These are phyloP conservation scores for Heterodera carotae DNA, from an alignment of 1,140 invertebrate species.

Conservation along the genomic window DNA sequence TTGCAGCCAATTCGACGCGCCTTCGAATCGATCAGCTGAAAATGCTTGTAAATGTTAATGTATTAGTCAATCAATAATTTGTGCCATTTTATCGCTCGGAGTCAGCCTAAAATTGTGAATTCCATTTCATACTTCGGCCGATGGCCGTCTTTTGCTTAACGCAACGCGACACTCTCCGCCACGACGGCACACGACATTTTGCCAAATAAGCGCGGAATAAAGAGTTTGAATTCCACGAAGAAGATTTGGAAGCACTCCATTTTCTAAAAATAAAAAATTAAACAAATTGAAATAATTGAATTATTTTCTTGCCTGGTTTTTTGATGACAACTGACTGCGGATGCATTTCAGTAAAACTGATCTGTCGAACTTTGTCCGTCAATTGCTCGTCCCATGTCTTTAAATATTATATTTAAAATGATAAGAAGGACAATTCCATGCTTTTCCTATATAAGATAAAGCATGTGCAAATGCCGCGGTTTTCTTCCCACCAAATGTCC, in stretches of 20 bases:
- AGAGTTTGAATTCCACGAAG: conserved; percentile 5
- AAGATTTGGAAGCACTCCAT: conserved; percentile 15
- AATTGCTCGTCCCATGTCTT: conserved; percentile 20
- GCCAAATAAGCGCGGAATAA: conserved; percentile 1
- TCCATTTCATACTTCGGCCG: conserved; percentile 17
- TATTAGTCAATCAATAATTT: neutral
- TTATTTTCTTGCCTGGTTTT: neutral
- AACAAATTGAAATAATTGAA: conserved; percentile 3
- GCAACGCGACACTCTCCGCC: conserved; percentile 3
- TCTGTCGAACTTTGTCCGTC: neutral
- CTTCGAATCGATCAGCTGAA: conserved; percentile 13
- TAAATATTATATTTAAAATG: neutral
- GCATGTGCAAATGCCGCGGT: too few species aligned
- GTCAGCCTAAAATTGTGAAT: neutral
- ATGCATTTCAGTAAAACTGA: neutral
- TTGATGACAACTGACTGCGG: neutral
- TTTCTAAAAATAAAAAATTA: neutral
- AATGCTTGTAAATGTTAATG: neutral
- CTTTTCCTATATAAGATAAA: too few species aligned
- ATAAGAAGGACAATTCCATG: too few species aligned
- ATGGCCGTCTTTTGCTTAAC: neutral
- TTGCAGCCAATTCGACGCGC: conserved; percentile 19
- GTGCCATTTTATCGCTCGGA: neutral
- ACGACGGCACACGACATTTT: conserved; percentile 10
- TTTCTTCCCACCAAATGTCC: conserved; percentile 5